Evolutionary conservation across 2,888 invertebrate species (phyloP).

Genomic region (Xylota segnis): DNA sequence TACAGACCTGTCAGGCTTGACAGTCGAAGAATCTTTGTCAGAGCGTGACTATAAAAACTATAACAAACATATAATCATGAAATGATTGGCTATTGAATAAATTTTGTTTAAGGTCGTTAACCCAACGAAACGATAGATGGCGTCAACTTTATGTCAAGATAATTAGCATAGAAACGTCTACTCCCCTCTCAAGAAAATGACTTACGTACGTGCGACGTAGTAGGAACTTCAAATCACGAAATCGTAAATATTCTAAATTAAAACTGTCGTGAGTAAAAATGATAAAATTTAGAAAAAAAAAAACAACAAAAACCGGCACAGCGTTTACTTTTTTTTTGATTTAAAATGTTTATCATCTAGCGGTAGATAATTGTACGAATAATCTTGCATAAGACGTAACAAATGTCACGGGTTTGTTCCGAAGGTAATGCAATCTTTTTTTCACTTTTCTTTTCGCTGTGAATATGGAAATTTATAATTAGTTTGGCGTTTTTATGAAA

Average conservation of each 20-base stretch:
- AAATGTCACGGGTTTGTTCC: background rate
- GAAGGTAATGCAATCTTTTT: background rate
- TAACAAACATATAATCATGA: no score
- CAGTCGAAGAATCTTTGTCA: no score
- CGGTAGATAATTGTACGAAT: background rate
- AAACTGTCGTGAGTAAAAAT: background rate
- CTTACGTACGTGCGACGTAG: background rate
- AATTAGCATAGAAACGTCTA: no score
- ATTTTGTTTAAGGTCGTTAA: no score
- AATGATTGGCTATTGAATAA: no score
- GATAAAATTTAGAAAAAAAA: slow-evolving; percentile 3
- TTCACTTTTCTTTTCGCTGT: background rate
- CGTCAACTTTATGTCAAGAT: no score
- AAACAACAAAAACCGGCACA: background rate
- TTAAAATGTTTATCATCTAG: background rate
- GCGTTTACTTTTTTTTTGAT: background rate
- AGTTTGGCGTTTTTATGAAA: background rate
- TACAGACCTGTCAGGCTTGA: no score
- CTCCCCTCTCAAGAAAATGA: no score
- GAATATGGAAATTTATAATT: background rate
- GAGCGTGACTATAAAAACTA: no score
- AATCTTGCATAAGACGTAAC: background rate
- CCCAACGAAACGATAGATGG: no score
- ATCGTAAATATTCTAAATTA: background rate
- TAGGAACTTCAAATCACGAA: background rate